Evolutionary conservation across 2,888 invertebrate species (phyloP).

Genomic region (Aspidiotus rigidus): DNA sequence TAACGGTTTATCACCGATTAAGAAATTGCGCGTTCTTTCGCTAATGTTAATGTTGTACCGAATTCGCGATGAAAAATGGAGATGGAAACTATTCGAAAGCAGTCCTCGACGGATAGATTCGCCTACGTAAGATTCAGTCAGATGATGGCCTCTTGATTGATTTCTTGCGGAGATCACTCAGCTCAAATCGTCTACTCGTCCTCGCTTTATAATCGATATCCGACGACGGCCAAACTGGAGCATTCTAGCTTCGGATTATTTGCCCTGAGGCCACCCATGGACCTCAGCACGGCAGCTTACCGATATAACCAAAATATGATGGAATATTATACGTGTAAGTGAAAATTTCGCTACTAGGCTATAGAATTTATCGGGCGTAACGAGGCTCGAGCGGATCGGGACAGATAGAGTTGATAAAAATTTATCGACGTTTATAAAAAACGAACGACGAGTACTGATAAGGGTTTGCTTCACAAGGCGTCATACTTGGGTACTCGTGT

Average conservation of each 20-base stretch:
- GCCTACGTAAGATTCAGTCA: neutral
- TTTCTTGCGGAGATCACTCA: neutral
- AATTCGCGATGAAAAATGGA: slow-evolving; percentile 31
- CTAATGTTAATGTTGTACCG: slow-evolving; percentile 6
- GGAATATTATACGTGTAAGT: slow-evolving; percentile 96
- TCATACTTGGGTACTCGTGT: too few species aligned
- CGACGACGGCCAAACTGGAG: slow-evolving; percentile 39
- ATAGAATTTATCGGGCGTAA: too few species aligned
- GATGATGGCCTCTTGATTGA: neutral
- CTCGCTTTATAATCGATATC: neutral
- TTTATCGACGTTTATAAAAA: too few species aligned
- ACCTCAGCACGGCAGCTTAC: slow-evolving; percentile 87
- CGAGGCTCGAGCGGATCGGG: too few species aligned
- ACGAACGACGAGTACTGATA: too few species aligned
- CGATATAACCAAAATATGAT: slow-evolving; percentile 96
- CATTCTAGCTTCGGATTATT: slow-evolving; percentile 41
- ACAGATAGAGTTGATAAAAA: too few species aligned
- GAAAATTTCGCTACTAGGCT: too few species aligned
- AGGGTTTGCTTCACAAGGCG: too few species aligned
- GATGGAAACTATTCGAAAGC: slow-evolving; percentile 26
- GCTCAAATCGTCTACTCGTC: slow-evolving; percentile 1
- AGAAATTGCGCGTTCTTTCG: slow-evolving; percentile 8
- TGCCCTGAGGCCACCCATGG: slow-evolving; percentile 54
- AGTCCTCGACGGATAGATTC: slow-evolving; percentile 21
- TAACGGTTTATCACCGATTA: slow-evolving; percentile 13